These are phyloP conservation scores for Mobula birostris DNA, from an alignment of 2,113 vertebrate species.

Conservation along the genomic window DNA sequence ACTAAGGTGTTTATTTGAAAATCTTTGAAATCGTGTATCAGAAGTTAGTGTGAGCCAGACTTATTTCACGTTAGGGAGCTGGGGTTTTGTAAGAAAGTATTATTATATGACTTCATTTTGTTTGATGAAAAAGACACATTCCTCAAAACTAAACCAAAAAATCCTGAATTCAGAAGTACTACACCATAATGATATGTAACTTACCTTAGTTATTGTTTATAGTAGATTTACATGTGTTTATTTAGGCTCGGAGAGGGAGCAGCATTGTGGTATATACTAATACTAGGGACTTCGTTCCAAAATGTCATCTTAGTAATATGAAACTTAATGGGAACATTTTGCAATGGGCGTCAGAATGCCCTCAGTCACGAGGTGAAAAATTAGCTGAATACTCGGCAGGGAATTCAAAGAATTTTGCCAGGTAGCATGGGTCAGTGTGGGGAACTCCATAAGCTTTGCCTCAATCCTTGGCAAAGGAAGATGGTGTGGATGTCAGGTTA, in stretches of 20 bases:
- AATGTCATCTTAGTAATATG: neutral
- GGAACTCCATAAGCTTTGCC: neutral
- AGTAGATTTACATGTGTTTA: neutral
- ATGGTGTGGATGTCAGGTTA: neutral
- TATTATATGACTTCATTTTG: neutral
- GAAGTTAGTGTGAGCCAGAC: neutral
- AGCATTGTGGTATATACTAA: neutral
- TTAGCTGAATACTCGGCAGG: neutral
- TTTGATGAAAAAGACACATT: neutral
- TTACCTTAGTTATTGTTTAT: neutral
- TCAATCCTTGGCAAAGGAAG: neutral
- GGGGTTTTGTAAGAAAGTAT: neutral
- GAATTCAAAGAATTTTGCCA: neutral
- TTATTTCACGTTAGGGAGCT: neutral
- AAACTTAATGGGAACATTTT: neutral
- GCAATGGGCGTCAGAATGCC: neutral
- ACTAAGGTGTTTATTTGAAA: neutral
- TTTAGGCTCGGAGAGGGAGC: neutral
- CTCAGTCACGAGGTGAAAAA: neutral
- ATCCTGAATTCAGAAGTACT: too few relatives aligned
- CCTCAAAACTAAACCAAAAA: neutral
- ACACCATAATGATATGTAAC: neutral
- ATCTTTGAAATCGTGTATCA: neutral
- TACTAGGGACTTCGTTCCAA: neutral
- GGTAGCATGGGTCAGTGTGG: neutral